These are phyloP conservation scores for Pan paniscus DNA, from an alignment of 2,113 vertebrate species.

Conservation along the genomic window DNA sequence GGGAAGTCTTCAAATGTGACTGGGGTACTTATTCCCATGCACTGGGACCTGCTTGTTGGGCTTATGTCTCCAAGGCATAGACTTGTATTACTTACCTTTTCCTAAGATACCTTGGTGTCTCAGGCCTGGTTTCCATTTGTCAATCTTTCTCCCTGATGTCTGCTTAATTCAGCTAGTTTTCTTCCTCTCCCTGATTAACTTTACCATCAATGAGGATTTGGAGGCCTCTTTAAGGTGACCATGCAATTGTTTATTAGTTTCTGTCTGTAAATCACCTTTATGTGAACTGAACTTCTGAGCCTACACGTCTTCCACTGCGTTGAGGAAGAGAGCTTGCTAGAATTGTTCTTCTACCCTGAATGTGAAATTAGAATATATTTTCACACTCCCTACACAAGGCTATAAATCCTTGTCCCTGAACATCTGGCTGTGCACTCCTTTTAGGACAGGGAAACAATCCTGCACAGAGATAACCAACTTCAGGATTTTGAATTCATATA, in stretches of 20 bases:
- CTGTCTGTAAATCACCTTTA: not conserved
- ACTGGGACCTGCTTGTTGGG: not conserved
- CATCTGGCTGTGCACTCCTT: not conserved
- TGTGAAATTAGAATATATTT: not conserved
- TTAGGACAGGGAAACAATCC: not conserved
- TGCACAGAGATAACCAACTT: not conserved
- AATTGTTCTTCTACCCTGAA: not conserved
- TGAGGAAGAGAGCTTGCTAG: not conserved
- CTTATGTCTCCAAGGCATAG: not conserved
- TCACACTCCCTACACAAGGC: not conserved
- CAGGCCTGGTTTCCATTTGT: not conserved
- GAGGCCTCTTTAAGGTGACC: not conserved
- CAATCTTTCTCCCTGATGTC: not conserved
- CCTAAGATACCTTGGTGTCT: not conserved
- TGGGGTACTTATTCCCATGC: not conserved
- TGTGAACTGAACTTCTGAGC: not conserved
- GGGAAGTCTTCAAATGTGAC: not conserved
- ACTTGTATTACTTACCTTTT: not conserved
- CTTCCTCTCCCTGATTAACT: not conserved
- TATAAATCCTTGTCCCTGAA: not conserved
- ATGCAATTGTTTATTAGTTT: not conserved
- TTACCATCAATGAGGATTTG: not conserved
- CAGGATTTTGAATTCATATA: not conserved
- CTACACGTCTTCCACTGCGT: not conserved
- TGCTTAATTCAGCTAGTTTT: not conserved